Evolutionary conservation across 2,113 vertebrate species (phyloP), one percentile per base, ranked within the genome.

Genomic region (Prolemur simus): DNA sequence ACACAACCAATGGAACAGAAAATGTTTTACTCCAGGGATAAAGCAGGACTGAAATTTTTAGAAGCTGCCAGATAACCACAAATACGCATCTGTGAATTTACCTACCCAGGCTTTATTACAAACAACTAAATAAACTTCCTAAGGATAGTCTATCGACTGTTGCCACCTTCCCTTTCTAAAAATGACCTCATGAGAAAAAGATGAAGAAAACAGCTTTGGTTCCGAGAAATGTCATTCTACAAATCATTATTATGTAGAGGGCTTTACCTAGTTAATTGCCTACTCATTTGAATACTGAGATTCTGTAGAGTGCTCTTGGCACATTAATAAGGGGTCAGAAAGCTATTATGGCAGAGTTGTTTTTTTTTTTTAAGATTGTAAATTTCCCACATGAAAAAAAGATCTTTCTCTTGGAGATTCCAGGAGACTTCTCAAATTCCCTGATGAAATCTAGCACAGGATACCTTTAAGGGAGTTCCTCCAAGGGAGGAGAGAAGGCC

Each of bases 121-220:
- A 96, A 96, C 60, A 83, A 86, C 96, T 92, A 63, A 97, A 98
- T 95, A 69, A 98, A 98, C 90, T 98, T 98, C 97, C 42, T 71
- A n/a, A 52, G 87, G 1, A 6, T 78, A 20, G 90, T 95, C 23
- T 45, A 81, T 88, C 85, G 5, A 6, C 54, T 91, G 25, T 63
- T 94, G 80, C 96, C 85, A 64, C 94, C 29, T 74, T 96, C 76
- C 91, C 56, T 71, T 95, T 64, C 58, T 91, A 73, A 78, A 94
- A 91, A 89, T 86, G 89, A 92, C 80, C 91, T 95, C 69, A 64
- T 74, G 93, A 96, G 95, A 63, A 68, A 94, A 94, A 80, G 42
- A 73, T 68, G 63, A 93, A 52, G 95, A 49, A 77, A 76, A 96
- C 68, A 71, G 78, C 73, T 83, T 84, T 95, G 34, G n/a, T 96